Evolutionary conservation across 2,797 vertebrate species (phyloP).

Genomic region (Emydoidea blandingii): DNA sequence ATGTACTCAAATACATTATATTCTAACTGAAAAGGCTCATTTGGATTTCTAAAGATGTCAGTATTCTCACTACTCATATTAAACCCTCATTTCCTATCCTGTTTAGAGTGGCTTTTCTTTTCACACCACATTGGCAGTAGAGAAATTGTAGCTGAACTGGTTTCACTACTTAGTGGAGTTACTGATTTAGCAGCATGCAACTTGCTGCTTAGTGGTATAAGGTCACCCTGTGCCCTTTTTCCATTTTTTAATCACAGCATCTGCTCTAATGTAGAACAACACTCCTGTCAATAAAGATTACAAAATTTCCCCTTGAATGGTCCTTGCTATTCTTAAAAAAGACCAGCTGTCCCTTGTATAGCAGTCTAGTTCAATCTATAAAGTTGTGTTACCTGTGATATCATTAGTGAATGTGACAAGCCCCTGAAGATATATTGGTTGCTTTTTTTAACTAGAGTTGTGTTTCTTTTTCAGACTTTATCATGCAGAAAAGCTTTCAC

Average conservation of each 20-base stretch:
- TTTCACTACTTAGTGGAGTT: constrained; percentile 26
- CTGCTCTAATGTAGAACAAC: not conserved
- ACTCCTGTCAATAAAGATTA: constrained; percentile 17
- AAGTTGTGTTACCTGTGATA: not conserved
- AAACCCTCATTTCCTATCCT: not conserved
- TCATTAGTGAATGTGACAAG: not conserved
- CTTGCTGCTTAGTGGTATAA: constrained; percentile 28
- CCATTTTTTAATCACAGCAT: constrained; percentile 13
- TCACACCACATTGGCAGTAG: not conserved
- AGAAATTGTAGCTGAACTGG: not conserved
- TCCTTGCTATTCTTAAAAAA: not conserved
- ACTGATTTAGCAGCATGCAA: not conserved
- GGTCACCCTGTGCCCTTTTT: not conserved
- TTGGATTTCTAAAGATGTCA: not conserved
- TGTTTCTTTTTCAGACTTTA: constrained; percentile 89
- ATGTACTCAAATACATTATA: not conserved
- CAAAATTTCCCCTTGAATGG: constrained; percentile 3
- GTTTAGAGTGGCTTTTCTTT: not conserved
- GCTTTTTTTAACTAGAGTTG: not conserved
- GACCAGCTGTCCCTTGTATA: not conserved
- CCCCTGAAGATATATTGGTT: not conserved
- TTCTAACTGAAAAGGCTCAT: not conserved
- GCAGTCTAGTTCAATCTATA: not conserved
- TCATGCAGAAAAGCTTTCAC: constrained; percentile 94
- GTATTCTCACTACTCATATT: not conserved